Evolutionary conservation across 2,888 invertebrate genomes (phyloP), one percentile per base, ranked within the genome.

Genomic region (Platycheirus albimanus): DNA sequence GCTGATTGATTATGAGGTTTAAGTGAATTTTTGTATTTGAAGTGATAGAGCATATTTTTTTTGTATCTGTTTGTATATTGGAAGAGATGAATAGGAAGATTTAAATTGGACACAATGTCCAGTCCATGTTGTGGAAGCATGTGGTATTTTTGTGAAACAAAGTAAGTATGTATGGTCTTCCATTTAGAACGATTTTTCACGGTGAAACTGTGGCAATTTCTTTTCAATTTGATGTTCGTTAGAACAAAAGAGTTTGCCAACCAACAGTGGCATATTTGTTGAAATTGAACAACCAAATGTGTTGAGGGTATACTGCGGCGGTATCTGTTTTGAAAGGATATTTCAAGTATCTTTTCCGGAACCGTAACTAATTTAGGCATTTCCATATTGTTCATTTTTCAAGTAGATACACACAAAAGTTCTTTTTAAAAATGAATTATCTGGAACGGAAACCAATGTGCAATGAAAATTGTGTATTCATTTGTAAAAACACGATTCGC

Each of bases 1-100:
- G 56, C 67, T 83, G 83, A 83, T 83, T 69, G 63, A 83, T 83
- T 78, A 63, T 30, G 56, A 43, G 51, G 72, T 41, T 83, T 83
- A 78, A 78, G 72, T 83, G 83, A 78, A 74, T 78, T 78, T 66
- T 63, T 43, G 52, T 41, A 15, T 33, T 4, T 28, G 15, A 30
- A 58, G 13, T 19, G 13, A 30, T 15, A 15, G 8, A 24, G 24
- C 5, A 5, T 4, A 24, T 33, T 7, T 4, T 33, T 33, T 33
- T 24, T 24, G 24, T 24, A 24, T 33, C 24, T 24, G 24, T n/a
- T n/a, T 24, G 24, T 24, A 3, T 33, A 8, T 8, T 33, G 30
- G 30, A 33, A 33, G 8, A 33, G 8, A 7, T 7, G 5, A 24
- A 3, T 8, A 33, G 30, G 8, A 33, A 24, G 24, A 24, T 4